These are phyloP conservation scores for Drosophila parvula DNA, from an alignment of 1,140 invertebrate species.

Conservation along the genomic window DNA sequence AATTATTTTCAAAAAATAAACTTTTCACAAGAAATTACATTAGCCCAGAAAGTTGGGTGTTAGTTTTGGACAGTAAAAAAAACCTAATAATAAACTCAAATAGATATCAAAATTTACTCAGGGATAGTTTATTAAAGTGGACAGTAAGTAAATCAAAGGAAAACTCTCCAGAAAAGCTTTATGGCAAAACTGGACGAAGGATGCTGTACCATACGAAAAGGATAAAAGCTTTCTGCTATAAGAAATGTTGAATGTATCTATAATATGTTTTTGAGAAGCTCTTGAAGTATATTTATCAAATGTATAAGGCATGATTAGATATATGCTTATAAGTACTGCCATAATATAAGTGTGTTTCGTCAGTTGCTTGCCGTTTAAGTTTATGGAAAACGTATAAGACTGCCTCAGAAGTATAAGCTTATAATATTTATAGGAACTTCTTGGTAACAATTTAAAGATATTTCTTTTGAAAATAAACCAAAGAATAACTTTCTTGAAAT, in stretches of 20 bases:
- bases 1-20: conserved; percentile 2
- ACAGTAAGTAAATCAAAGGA: neutral
- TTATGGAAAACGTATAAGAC: neutral
- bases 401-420: neutral
- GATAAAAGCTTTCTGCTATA: neutral
- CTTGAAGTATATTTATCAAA: neutral
- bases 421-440: neutral
- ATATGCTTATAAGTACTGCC: too few relatives aligned
- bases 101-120: conserved; percentile 3
- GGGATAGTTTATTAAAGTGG: neutral
- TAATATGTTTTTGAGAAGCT: neutral
- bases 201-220: neutral
- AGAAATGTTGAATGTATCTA: neutral
- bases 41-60: neutral
- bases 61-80: neutral
- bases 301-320: neutral
- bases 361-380: neutral
- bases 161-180: conserved; percentile 26
- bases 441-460: too few relatives aligned
- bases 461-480: too few relatives aligned
- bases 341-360: neutral
- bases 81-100: neutral
- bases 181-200: conserved; percentile 14
- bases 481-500: neutral
- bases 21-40: conserved; percentile 1